phyloP scores from a whole-genome alignment of 2,113 vertebrate genomes.

The Psettodes erumei region DNA sequence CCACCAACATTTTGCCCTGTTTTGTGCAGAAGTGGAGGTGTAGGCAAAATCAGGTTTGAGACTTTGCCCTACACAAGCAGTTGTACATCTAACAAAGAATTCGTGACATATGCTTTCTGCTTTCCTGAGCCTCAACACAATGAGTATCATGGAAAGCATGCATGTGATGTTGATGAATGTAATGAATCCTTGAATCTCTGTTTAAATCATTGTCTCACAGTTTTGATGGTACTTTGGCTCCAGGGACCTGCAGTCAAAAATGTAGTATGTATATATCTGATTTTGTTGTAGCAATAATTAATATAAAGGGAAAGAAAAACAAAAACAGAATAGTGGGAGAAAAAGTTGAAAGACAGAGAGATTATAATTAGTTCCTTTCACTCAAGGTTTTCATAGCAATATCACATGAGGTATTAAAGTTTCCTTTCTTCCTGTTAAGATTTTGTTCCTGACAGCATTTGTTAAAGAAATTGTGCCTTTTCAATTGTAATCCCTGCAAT shows the following conservation, averaged over 20 bases:
- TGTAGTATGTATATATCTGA: too few species aligned
- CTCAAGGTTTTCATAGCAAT: constrained; percentile 30
- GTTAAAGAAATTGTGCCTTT: constrained; percentile 61
- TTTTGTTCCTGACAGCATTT: constrained; percentile 54
- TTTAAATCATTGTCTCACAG: constrained; percentile 22
- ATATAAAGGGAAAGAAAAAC: not conserved
- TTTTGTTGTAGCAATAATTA: too few species aligned
- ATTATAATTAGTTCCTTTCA: constrained; percentile 50
- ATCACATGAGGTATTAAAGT: constrained; percentile 61
- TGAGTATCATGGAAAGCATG: not conserved
- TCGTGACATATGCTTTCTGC: not conserved
- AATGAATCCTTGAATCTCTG: constrained; percentile 21
- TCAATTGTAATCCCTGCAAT: constrained; percentile 76
- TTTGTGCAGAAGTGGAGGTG: too few species aligned
- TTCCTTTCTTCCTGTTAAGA: constrained; percentile 59
- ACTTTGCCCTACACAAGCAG: not conserved
- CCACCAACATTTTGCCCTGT: not conserved
- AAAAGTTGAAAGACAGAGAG: constrained; percentile 18
- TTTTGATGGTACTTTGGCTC: not conserved
- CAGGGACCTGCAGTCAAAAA: constrained; percentile 8
- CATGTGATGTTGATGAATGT: constrained; percentile 8
- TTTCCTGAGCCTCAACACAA: not conserved
- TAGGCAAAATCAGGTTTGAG: not conserved
- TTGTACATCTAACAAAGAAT: not conserved
- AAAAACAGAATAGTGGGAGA: not conserved